Evolutionary conservation across 2,797 vertebrate species (phyloP), one percentile per base, ranked within the genome.

Genomic region (Babyrousa celebensis): DNA sequence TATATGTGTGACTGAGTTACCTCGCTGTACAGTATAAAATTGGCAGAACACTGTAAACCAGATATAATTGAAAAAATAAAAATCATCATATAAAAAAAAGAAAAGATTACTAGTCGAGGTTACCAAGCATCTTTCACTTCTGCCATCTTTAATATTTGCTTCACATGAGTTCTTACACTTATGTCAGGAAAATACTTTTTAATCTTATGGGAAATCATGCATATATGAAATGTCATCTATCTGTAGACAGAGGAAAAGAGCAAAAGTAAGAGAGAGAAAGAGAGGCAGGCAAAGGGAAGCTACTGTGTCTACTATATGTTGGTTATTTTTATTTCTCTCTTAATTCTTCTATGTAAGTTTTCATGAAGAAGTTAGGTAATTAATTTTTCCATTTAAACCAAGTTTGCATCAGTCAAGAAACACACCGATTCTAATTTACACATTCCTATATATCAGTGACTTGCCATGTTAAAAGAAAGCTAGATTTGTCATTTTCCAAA

Each of bases 331-430:
- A 68, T 25, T 18, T 79, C 6, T 0, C 67, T 48, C 1, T 20
- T 90, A 67, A 56, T 68, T 65, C 58, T 77, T 94, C 21, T 60
- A 43, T 68, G 63, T 21, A 60, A 62, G 29, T 87, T 93, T 83
- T 82, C 25, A 52, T 48, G 10, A 87, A 84, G 12, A 84, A 3
- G 12, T 70, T 67, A 12, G 43, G 18, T 75, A 72, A 48, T 54
- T 63, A n/a, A n/a, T 74, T 56, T 89, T 82, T 89, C n/a, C 48
- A 15, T 60, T 84, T 68, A 68, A 67, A 83, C 27, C 36, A 92
- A 36, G 25, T 67, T 11, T 29, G 8, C 54, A 40, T 89, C 43
- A 75, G 9, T 12, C 25, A 70, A 80, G 56, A 75, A 88, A 23
- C 9, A 56, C 36, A 11, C 14, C n/a, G 78, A 23, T 75, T 72